A percentile compares a stretch with the other conserved stretches of the same genome.
Evolutionary conservation across 2,888 invertebrate genomes (phyloP).

Genomic region (Esperia sulphurella): DNA sequence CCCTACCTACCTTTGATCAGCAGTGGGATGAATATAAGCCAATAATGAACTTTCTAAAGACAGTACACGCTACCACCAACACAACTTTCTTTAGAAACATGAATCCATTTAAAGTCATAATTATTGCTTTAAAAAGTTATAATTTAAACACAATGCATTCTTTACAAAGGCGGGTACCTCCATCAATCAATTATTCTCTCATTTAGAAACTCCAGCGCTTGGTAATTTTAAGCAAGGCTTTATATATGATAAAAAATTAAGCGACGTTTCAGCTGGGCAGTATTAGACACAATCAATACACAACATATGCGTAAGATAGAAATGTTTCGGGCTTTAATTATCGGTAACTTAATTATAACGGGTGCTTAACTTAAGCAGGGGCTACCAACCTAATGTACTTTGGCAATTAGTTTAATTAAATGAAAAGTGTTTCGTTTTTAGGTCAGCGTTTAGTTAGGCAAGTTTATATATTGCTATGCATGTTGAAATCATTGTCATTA

Average conservation of each 20-base stretch:
- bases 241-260: not conserved
- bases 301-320: not conserved
- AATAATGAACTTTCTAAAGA: too few species aligned
- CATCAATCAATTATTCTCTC: not conserved
- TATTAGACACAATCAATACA: not conserved
- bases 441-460: too few species aligned
- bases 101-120: not conserved
- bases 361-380: constrained; percentile 4
- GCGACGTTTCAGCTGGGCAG: not conserved
- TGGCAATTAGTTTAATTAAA: not conserved
- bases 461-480: too few species aligned
- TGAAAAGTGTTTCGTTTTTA: too few species aligned
- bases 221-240: not conserved
- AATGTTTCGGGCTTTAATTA: constrained; percentile 7
- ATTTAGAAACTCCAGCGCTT: not conserved
- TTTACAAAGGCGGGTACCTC: not conserved
- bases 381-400: not conserved
- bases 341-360: constrained; percentile 10
- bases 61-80: too few species aligned
- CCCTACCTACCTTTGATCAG: too few species aligned
- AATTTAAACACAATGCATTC: not conserved
- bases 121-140: not conserved
- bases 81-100: not conserved
- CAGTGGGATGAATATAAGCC: too few species aligned
- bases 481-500: too few species aligned